phyloP scores from a whole-genome alignment of 2,888 invertebrate genomes.

The Digitonthophagus gazella region DNA sequence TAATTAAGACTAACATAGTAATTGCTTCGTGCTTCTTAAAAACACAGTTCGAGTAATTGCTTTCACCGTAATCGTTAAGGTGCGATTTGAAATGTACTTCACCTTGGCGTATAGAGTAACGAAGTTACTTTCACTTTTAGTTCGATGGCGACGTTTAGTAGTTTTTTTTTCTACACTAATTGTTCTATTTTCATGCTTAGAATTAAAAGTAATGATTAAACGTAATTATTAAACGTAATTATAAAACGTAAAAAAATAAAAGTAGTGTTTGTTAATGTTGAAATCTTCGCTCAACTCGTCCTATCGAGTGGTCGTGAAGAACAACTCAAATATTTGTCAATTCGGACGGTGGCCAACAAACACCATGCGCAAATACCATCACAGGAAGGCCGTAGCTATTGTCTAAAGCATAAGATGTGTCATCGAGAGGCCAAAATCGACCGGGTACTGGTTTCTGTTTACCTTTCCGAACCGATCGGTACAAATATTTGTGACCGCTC shows the following conservation, averaged over 20 bases:
- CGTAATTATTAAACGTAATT: neutral
- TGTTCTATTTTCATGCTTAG: neutral
- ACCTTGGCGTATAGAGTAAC: neutral
- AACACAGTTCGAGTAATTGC: neutral
- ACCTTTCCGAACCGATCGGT: slow-evolving; percentile 25
- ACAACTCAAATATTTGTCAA: slow-evolving; percentile 34
- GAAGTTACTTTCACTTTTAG: neutral
- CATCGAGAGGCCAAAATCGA: slow-evolving; percentile 5
- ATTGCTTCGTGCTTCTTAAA: neutral
- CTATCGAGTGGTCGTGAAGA: slow-evolving; percentile 30
- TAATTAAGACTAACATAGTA: neutral
- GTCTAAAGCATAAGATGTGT: neutral
- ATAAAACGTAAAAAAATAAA: neutral
- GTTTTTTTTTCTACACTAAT: neutral
- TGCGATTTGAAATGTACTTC: neutral
- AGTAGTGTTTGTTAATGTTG: neutral
- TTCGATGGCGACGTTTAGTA: neutral
- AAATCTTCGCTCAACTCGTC: slow-evolving; percentile 15
- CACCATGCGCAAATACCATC: slow-evolving; percentile 22
- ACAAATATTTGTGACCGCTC: slow-evolving; percentile 25
- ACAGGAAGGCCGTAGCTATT: slow-evolving; percentile 7
- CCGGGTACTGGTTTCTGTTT: slow-evolving; percentile 18
- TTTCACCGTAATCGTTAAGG: neutral
- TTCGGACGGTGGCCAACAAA: slow-evolving; percentile 34
- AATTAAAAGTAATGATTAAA: too few species aligned